Evolutionary conservation across 1,140 invertebrate species (phyloP).

Genomic region (Micrasema minimum): DNA sequence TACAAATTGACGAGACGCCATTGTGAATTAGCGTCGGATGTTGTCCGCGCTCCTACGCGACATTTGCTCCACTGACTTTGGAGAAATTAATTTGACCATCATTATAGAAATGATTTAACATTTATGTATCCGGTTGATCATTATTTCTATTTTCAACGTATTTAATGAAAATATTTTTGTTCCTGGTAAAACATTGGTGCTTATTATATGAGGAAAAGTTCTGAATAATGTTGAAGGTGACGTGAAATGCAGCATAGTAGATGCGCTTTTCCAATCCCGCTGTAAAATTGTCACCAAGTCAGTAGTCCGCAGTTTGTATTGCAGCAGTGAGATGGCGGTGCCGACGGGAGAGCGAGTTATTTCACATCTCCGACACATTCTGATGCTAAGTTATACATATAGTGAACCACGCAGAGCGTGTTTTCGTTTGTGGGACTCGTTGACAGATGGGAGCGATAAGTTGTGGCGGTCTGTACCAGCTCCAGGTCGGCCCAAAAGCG

Average conservation of each 20-base stretch:
- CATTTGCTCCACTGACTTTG: neutral
- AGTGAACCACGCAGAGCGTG: neutral
- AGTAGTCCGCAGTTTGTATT: neutral
- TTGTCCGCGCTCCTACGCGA: conserved; percentile 7
- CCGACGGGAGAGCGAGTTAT: conserved; percentile 11
- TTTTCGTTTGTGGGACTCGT: conserved; percentile 30
- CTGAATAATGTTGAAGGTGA: too few species aligned
- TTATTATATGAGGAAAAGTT: too few species aligned
- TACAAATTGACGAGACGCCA: conserved; percentile 39
- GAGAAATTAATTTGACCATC: conserved; percentile 16
- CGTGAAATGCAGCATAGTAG: too few species aligned
- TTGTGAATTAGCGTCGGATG: conserved; percentile 27
- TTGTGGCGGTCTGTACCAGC: conserved; percentile 23
- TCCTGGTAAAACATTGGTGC: too few species aligned
- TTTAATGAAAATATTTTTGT: too few species aligned
- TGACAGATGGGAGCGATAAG: conserved; percentile 37
- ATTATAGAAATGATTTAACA: too few species aligned
- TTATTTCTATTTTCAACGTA: too few species aligned
- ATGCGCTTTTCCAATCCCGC: too few species aligned
- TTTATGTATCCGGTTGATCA: too few species aligned
- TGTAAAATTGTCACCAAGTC: conserved; percentile 18
- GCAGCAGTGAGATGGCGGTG: neutral
- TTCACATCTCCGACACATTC: conserved; percentile 19
- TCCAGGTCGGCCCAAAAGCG: conserved; percentile 28
- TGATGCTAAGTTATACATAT: conserved; percentile 6